Base-by-base conservation (phyloP, 2,113 vertebrate species). In the Campylorhamphus procurvoides region DNA sequence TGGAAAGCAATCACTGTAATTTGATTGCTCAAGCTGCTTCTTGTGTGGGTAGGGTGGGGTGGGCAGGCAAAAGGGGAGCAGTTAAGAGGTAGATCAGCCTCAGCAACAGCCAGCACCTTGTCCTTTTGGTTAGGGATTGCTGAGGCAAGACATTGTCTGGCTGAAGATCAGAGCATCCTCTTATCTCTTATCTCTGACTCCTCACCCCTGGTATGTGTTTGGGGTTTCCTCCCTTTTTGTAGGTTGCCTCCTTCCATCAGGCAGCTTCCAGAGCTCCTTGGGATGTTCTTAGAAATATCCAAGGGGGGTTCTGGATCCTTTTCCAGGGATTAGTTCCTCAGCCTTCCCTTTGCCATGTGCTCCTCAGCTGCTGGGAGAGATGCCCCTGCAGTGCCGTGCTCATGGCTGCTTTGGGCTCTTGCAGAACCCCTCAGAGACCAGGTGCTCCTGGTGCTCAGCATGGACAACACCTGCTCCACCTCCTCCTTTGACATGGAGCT, bases 401-500 rank as follows among this genome's bases (percentile, higher is more conserved):
- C 40, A 72, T 5, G 4, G 47, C 78, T 76, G 16, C 40, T 90
- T 16, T 75, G 72, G 59, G 64, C 83, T 83, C 74, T 97, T 97
- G 24, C 96, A 98, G 98, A 97, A 40, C 79, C 94, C 22, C 53
- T 12, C 82, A 96, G 97, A 2, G 98, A 98, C 63, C 98, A 96
- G 58, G 97, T 98, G 40, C 97, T 98, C 37, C 90, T 97, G 31
- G 97, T 97, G 60, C 96, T 98, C 84, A 97, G 93, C 37, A 78
- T 87, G 8, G 95, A 95, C 95, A 98, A 97, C 31, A 93, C 67
- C 87, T 96, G 96, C 63, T 91, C 95, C 6, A 82, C 80, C 39
- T 81, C 96, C 77, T 66, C 96, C 69, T 98, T 98, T 0, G 93
- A 98, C 37, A 63, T 97, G 96, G 96, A 97, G 31, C 91, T 94